Base-by-base conservation (phyloP, 2,888 invertebrate species). In the Halictus quadricinctus region DNA sequence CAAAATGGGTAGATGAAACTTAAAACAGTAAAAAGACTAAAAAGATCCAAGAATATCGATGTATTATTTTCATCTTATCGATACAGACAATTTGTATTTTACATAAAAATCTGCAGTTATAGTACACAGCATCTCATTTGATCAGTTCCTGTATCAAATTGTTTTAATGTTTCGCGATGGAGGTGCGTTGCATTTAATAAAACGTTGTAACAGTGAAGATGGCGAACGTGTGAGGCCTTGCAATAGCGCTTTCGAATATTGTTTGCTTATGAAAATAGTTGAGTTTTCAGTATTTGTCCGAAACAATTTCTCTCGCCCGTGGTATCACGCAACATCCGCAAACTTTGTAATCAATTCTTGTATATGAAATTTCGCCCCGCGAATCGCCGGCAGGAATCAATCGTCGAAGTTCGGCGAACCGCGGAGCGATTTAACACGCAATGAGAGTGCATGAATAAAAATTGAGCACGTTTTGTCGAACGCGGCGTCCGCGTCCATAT, bases 361-460 rank as follows among this genome's bases (percentile, higher is more conserved):
- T 58, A 58, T 58, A 58, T n/a, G 58, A 58, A 58, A 58, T 12
- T 58, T 58, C n/a, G 46, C 12, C 3, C 4, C 46, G 10, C 46
- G 46, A 46, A 46, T 13, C 12, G 12, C n/a, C n/a, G 58, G 5
- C n/a, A n/a, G 58, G 58, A 58, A n/a, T 58, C 58, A 21, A 58
- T 58, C 58, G 58, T 1, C n/a, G n/a, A 58, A 58, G 58, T 58
- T 58, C 12, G 58, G n/a, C 58, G n/a, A n/a, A 12, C 58, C 58
- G 0, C 12, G n/a, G n/a, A n/a, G 58, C 58, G n/a, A n/a, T 58
- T 58, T 58, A 58, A 76, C 43, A 46, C 41, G 58, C 73, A 66
- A 5, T 21, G 76, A 72, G 41, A 29, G 15, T 50, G 73, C 48
- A 50, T 60, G 72, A 82, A 83, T 83, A 83, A 83, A 69, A 69